Evolutionary conservation across 2,888 invertebrate species (phyloP).

Genomic region (Phaedon cochleariae): DNA sequence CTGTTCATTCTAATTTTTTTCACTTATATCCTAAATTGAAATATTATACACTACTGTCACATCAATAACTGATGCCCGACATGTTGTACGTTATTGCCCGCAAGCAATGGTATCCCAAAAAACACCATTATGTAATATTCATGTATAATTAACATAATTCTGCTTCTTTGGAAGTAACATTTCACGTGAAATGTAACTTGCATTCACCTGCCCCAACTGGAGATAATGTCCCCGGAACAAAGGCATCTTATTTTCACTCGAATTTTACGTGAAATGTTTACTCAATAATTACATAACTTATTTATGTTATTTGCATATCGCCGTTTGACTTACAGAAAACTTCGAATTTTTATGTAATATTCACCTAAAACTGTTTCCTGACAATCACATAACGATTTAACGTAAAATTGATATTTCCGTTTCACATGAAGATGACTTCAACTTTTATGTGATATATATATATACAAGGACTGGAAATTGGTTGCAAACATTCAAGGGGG

Average conservation of each 20-base stretch:
- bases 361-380: neutral
- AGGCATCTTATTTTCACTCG: constrained; percentile 1
- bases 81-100: too few species aligned
- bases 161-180: too few species aligned
- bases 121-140: too few species aligned
- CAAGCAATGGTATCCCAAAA: too few species aligned
- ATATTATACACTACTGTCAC: too few species aligned
- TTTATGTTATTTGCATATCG: neutral
- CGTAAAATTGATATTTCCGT: neutral
- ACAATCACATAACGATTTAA: too few species aligned
- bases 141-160: too few species aligned
- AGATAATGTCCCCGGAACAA: constrained; percentile 12
- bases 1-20: too few species aligned
- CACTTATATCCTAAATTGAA: too few species aligned
- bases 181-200: constrained; percentile 8
- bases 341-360: neutral
- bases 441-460: neutral
- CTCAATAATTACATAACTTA: neutral
- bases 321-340: neutral
- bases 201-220: constrained; percentile 5
- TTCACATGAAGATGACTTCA: neutral
- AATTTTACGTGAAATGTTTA: constrained; percentile 3
- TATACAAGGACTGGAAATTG: too few species aligned
- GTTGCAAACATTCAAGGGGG: too few species aligned
- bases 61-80: too few species aligned